Conservation (phyloP, 1,140 invertebrate species). For the Drosophila takahashii region DNA sequence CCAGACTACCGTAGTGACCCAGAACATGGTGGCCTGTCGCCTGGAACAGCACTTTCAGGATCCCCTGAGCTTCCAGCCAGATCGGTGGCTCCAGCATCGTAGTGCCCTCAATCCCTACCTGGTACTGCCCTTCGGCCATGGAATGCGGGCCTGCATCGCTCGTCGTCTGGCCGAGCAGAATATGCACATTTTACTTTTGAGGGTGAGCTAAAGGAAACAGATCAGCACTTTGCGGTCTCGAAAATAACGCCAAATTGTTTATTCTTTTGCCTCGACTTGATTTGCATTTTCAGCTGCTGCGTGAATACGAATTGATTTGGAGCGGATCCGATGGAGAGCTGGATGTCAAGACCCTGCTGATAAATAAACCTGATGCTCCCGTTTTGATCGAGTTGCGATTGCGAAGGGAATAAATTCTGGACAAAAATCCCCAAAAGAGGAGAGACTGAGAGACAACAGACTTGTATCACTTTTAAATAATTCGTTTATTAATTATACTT, state of each 20-base stretch:
- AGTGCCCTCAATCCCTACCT: conserved; percentile 90
- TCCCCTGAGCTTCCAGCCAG: conserved; percentile 90
- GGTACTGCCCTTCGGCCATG: conserved; percentile 95
- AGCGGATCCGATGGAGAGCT: conserved; percentile 84
- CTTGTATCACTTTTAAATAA: conserved; percentile 57
- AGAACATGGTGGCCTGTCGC: conserved; percentile 92
- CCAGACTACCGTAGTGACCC: conserved; percentile 94
- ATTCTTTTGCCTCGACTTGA: conserved; percentile 8
- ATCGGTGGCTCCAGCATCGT: conserved; percentile 89
- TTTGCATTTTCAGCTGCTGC: conserved; percentile 87
- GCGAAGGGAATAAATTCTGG: conserved; percentile 32
- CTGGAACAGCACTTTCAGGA: conserved; percentile 89
- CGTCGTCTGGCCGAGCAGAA: conserved; percentile 95
- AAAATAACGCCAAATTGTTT: neutral
- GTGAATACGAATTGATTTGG: conserved; percentile 90
- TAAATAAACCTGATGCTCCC: conserved; percentile 92
- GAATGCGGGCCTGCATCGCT: conserved; percentile 94
- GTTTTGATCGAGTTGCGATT: conserved; percentile 86
- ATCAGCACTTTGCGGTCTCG: conserved; percentile 1
- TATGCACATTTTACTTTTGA: conserved; percentile 91
- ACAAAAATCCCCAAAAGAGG: conserved; percentile 7
- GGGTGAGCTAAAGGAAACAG: conserved; percentile 86
- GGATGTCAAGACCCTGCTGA: conserved; percentile 89
- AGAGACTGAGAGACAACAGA: conserved; percentile 4
- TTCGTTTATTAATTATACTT: conserved; percentile 45